Base-by-base conservation (phyloP, 2,888 invertebrate species). In the Cephalotes varians region DNA sequence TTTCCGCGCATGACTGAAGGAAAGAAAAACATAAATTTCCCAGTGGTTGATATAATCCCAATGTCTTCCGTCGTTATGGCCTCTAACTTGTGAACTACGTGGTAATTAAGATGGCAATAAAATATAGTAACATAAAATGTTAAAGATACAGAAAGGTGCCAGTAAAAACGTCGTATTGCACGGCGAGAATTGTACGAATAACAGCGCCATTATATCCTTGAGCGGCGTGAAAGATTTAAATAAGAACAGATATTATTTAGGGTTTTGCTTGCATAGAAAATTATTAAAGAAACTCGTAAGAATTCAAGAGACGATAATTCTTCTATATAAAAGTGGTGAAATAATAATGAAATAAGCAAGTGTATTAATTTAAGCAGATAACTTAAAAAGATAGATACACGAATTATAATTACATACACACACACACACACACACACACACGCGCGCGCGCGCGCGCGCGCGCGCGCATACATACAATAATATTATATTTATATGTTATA, bases 21-120 rank as follows among this genome's bases (percentile, higher is more conserved):
- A 81, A 40, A 71, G 34, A 79, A 82, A 72, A 65, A 54, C 21
- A 73, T 88, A 87, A 85, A 85, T 73, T 62, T 81, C 72, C 62
- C 60, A 81, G 15, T 77, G 56, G 34, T 64, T 54, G 86, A 86
- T 80, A 86, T 54, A 28, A 64, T 12, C 69, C 64, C 44, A 83
- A 83, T 86, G 82, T 62, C 51, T 51, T 64, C 69, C 37, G 86
- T 65, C 84, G 65, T 74, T 54, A 44, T 81, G 47, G 49, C 64
- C 31, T 47, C 74, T 60, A 54, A 58, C 67, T 71, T 54, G 65
- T 60, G 40, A 65, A 81, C 82, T 65, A 56, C 60, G 21, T 79
- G 79, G 83, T 85, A 87, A 88, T 88, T 87, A 88, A 86, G 74
- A 72, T 64, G 60, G 47, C 65, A 67, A 44, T 62, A 74, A 82